phyloP scores from a whole-genome alignment of 2,888 invertebrate genomes.

The Salpingus planirostris region DNA sequence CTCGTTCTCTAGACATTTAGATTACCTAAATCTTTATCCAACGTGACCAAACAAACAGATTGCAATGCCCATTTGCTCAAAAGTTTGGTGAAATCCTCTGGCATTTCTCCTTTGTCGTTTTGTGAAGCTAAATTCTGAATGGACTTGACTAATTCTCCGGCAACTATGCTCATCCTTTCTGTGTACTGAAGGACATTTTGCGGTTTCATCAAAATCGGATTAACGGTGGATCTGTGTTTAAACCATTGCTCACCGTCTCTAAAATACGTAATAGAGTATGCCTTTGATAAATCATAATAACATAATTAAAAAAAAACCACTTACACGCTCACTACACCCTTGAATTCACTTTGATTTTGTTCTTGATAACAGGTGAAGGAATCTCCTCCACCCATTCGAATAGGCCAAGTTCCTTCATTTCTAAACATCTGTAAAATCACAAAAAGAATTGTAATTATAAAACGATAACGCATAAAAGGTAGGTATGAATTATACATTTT shows the following conservation, averaged over 20 bases:
- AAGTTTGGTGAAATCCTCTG: slow-evolving; percentile 48
- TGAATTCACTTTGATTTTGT: not conserved
- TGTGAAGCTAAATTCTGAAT: slow-evolving; percentile 13
- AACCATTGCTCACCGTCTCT: slow-evolving; percentile 51
- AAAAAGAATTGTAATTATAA: not conserved
- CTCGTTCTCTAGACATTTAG: too few species aligned
- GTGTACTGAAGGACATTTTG: slow-evolving; percentile 30
- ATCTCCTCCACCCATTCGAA: slow-evolving; percentile 35
- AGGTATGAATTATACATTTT: slow-evolving; percentile 20
- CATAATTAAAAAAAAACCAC: not conserved
- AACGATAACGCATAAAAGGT: not conserved
- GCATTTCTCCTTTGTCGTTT: slow-evolving; percentile 41
- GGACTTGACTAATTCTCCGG: slow-evolving; percentile 25
- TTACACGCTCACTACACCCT: not conserved
- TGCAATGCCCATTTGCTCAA: slow-evolving; percentile 62
- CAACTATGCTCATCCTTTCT: slow-evolving; percentile 27
- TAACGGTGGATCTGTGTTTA: slow-evolving; percentile 44
- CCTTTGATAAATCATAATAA: not conserved
- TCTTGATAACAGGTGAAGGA: slow-evolving; percentile 37
- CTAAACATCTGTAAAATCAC: slow-evolving; percentile 32
- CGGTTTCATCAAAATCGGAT: slow-evolving; percentile 48
- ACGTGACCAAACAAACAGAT: slow-evolving; percentile 48
- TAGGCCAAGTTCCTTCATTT: slow-evolving; percentile 43
- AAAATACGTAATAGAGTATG: slow-evolving; percentile 8
- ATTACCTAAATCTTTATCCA: slow-evolving; percentile 52